A percentile compares a stretch with the other conserved stretches of the same genome.
phyloP scores from a whole-genome alignment of 2,113 vertebrate species.

The Callionymus lyra region DNA sequence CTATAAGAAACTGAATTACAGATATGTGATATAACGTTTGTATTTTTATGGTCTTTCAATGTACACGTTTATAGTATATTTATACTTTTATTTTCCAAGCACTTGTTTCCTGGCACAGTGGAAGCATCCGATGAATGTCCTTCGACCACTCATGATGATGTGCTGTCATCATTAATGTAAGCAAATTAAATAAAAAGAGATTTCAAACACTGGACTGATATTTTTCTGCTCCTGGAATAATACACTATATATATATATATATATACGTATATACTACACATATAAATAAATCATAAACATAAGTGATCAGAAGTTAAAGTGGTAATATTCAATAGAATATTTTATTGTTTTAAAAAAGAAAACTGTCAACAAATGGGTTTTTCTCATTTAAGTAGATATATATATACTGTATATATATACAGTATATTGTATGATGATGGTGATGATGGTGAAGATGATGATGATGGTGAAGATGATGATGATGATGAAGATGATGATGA shows the following conservation, averaged over 20 bases:
- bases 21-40: constrained; percentile 2
- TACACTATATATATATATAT: not conserved
- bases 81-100: constrained; percentile 28
- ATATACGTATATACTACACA: not conserved
- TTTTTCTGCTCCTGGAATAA: not conserved
- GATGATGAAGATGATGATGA: too few species aligned
- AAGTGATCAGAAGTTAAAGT: too few species aligned
- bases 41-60: constrained; percentile 32
- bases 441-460: too few species aligned
- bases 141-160: constrained; percentile 39
- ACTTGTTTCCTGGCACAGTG: constrained; percentile 19
- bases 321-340: too few species aligned
- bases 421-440: too few species aligned
- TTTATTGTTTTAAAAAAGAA: too few species aligned
- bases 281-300: not conserved
- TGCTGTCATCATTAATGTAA: constrained; percentile 52
- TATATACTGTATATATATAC: too few species aligned
- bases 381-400: too few species aligned
- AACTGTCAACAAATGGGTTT: too few species aligned
- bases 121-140: constrained; percentile 45
- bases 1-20: too few species aligned
- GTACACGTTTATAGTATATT: constrained; percentile 35
- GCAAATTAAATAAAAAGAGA: constrained; percentile 58
- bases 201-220: constrained; percentile 1
- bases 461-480: too few species aligned